A percentile compares a stretch with the other conserved stretches of the same genome.
phyloP scores from a whole-genome alignment of 1,140 invertebrate genomes.

The Drosophila setifemur region DNA sequence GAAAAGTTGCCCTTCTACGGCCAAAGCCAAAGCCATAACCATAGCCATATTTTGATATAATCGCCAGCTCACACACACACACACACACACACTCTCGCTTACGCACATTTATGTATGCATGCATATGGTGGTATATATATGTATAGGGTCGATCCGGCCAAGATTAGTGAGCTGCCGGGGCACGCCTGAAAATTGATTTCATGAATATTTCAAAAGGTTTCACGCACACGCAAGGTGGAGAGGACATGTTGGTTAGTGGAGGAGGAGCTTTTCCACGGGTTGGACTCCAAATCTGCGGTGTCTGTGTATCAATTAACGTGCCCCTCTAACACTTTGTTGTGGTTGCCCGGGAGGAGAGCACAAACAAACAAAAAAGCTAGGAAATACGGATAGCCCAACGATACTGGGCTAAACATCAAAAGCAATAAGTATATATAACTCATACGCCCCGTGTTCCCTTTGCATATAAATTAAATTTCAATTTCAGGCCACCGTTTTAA shows the following conservation, averaged over 20 bases:
- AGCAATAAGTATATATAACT: conserved; percentile 35
- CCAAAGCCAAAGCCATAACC: conserved; percentile 9
- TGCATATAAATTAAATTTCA: conserved; percentile 5
- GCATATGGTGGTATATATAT: background rate
- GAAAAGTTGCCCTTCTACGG: conserved; percentile 6
- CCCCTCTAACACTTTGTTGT: conserved; percentile 67
- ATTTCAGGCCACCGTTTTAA: conserved; percentile 50
- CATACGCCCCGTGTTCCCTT: conserved; percentile 13
- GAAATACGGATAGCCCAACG: background rate
- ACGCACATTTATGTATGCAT: too few species aligned
- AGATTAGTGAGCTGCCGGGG: conserved; percentile 36
- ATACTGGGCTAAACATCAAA: conserved; percentile 1
- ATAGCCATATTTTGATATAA: conserved; percentile 51
- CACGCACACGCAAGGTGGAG: conserved; percentile 20
- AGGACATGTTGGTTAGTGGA: background rate
- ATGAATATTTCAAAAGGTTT: conserved; percentile 79
- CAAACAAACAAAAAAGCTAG: conserved; percentile 11
- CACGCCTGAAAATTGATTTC: conserved; percentile 67
- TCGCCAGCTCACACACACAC: conserved; percentile 9
- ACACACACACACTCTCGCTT: too few species aligned
- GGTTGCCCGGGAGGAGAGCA: conserved; percentile 21
- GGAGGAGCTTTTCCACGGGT: background rate
- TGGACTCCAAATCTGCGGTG: conserved; percentile 40
- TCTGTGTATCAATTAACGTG: conserved; percentile 72
- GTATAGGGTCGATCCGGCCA: conserved; percentile 15